Evolutionary conservation across 2,113 vertebrate genomes (phyloP), one percentile per base, ranked within the genome.

Genomic region (Ictalurus punctatus): DNA sequence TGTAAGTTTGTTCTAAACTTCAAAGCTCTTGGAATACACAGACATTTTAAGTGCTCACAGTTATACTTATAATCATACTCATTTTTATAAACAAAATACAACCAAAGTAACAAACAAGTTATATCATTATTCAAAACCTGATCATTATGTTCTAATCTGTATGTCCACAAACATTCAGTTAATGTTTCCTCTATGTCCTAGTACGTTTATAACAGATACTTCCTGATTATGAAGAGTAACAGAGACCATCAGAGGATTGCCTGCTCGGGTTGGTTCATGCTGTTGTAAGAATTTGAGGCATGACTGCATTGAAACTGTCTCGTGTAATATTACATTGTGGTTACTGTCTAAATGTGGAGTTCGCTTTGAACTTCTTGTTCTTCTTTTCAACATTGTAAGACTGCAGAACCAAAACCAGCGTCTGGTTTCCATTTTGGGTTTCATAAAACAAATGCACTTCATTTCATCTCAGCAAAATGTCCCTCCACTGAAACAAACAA

Each of bases 261-360:
- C 79, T 86, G n/a, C 84, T 87, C 83, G 84, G 88, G 71, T 86
- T 65, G 80, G 85, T 83, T 87, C 82, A 82, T 85, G 76, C 85
- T 91, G 88, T 89, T 89, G 88, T 89, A 91, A 87, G 90, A 87
- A 91, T 91, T 61, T 85, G 56, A 87, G 67, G 90, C 90, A 91
- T 85, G 90, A 81, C 78, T 88, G 87, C 85, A 83, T 83, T 86
- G 86, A 91, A 91, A 88, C 67, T 52, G 48, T 87, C 83, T 89
- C 85, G 85, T 89, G 88, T 89, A 91, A 89, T 91, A 89, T 91
- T 91, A 89, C 88, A 91, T 89, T 91, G 90, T 89, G 90, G 90
- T 91, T 89, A 85, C 54, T 25, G 44, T 87, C 86, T 90, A 91
- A 89, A 91, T 88, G 63, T 48, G 86, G 88, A 89, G 78, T 86